phyloP scores from a whole-genome alignment of 2,797 vertebrate species.

The Strix occidentalis region DNA sequence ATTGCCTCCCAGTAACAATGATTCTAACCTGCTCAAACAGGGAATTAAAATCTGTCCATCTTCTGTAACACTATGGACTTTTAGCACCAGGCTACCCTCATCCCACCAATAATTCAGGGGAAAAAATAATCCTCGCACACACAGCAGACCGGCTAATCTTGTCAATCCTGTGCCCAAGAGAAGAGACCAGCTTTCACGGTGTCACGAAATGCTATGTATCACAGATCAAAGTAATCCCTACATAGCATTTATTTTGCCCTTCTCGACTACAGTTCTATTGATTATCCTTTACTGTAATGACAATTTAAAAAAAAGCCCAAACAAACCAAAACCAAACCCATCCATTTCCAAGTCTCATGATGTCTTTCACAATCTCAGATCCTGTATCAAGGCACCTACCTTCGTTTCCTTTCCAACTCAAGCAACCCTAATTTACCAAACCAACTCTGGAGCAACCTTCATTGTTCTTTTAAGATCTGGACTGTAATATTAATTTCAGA shows the following conservation, averaged over 20 bases:
- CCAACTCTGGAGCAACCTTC: background rate
- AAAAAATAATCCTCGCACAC: background rate
- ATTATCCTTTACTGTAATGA: background rate
- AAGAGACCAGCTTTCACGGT: background rate
- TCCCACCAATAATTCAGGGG: background rate
- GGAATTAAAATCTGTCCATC: background rate
- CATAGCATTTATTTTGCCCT: fast-evolving
- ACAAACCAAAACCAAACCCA: background rate
- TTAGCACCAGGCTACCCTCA: background rate
- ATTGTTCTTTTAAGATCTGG: background rate
- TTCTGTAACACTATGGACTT: background rate
- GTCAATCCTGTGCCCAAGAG: background rate
- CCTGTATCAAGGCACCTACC: background rate
- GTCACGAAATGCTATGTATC: background rate
- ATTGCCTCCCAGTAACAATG: background rate
- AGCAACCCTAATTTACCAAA: background rate
- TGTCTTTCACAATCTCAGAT: background rate
- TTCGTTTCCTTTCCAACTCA: background rate
- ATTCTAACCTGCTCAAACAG: background rate
- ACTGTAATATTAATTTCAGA: background rate
- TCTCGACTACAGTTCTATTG: background rate
- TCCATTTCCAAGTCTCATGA: background rate
- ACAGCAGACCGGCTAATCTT: background rate
- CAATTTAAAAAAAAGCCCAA: background rate
- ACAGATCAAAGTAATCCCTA: background rate